Evolutionary conservation across 2,113 vertebrate genomes (phyloP), one percentile per base, ranked within the genome.

Genomic region (Hyla sarda): DNA sequence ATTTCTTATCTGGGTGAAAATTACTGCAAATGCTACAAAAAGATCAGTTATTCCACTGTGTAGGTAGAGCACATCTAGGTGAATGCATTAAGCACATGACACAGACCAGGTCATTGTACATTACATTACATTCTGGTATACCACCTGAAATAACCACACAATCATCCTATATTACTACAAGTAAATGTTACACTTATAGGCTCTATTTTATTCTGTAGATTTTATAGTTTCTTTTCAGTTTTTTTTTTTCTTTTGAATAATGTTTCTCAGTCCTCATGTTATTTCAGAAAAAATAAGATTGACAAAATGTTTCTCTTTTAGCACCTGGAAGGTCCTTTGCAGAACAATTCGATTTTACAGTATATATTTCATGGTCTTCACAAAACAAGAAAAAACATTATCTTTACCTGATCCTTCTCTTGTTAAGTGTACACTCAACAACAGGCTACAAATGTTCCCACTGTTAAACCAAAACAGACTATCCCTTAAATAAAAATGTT

Each of bases 11-110:
- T 37, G 1, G 34, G 12, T 21, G 21, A 47, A 13, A 45, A 45
- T 45, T 45, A 73, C 37, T 7, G 41, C 7, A 48, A 74, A 74
- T 74, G 21, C 72, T 47, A 48, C 69, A 73, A 73, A 74, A 48
- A 25, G 72, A 48, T 74, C n/a, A 47, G 41, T 47, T 13, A 25
- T n/a, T n/a, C 34, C 41, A 48, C 48, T 74, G 72, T 74, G 41
- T 25, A n/a, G n/a, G 23, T 21, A 74, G 41, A 3, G 28, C 9
- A 73, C 41, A 2, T 23, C 69, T 45, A 0, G 5, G 48, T 25
- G 72, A 77, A 77, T 54, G 14, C 50, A 77, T 77, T 54, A 54
- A 77, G 75, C 28, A 6, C 50, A 56, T 32, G 16, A 56, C 52
- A 32, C 75, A 21, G 47, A 32, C 28, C 16, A 56, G 28, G 50